These are phyloP conservation scores for Picathartes gymnocephalus DNA, from an alignment of 2,113 vertebrate genomes.

Conservation along the genomic window DNA sequence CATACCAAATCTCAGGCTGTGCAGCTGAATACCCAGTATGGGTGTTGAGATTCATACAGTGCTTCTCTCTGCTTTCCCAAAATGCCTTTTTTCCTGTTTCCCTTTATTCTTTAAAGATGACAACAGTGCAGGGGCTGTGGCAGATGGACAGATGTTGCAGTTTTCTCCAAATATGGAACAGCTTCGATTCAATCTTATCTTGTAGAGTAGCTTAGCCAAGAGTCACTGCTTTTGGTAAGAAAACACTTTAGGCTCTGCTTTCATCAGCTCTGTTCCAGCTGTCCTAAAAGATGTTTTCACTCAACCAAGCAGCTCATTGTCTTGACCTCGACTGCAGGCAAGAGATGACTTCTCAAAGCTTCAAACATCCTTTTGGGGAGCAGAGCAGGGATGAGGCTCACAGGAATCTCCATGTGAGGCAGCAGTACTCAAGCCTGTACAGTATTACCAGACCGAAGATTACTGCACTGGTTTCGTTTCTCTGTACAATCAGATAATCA, in stretches of 20 bases:
- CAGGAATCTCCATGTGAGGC: neutral
- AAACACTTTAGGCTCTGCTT: neutral
- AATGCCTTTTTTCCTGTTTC: neutral
- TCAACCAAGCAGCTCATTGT: neutral
- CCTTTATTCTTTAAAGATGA: neutral
- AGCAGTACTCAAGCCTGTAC: neutral
- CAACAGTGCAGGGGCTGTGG: neutral
- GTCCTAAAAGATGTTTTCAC: neutral
- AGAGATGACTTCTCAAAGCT: neutral
- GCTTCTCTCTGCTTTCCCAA: neutral
- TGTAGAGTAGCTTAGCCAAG: neutral
- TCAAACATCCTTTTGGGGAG: neutral
- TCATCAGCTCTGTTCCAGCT: neutral
- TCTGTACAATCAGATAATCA: neutral
- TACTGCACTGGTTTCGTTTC: neutral
- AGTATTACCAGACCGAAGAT: neutral
- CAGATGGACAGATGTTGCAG: neutral
- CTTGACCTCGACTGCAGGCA: neutral
- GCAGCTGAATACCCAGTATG: neutral
- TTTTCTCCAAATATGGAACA: neutral
- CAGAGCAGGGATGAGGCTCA: neutral
- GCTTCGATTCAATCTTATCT: neutral
- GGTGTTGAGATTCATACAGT: neutral
- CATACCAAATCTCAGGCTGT: neutral
- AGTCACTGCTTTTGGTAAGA: neutral